Conservation (phyloP, 2,888 invertebrate species). For the Ashinkailepas kermadecensis region DNA sequence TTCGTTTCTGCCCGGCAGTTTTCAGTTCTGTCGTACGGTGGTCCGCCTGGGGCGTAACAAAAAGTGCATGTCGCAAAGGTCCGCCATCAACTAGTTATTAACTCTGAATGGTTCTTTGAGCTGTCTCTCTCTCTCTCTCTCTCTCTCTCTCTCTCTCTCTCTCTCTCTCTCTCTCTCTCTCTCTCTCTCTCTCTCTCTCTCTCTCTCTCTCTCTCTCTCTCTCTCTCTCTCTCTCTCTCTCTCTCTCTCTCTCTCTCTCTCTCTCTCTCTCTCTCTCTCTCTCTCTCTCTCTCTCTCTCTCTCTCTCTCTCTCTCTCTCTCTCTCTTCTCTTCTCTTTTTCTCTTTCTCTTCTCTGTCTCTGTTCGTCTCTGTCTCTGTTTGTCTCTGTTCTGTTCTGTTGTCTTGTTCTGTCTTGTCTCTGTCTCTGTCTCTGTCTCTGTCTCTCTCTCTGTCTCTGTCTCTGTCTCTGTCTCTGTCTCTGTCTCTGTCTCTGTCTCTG, state of each 20-base stretch:
- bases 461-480: not conserved
- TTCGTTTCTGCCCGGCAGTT: too few species aligned
- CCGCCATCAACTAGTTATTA: too few species aligned
- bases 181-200: conserved; percentile 11
- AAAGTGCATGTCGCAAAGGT: too few species aligned
- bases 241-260: conserved; percentile 3
- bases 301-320: too few species aligned
- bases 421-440: not conserved
- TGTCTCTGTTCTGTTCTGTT: not conserved
- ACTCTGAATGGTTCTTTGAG: too few species aligned
- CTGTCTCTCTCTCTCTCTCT: conserved; percentile 28
- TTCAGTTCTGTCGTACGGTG: too few species aligned
- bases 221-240: not conserved
- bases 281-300: too few species aligned
- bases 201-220: not conserved
- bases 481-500: not conserved
- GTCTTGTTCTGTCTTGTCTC: not conserved
- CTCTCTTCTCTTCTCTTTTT: too few species aligned
- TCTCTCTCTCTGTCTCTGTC: not conserved
- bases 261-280: too few species aligned
- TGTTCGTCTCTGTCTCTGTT: not conserved
- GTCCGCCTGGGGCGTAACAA: too few species aligned
- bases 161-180: conserved; percentile 5
- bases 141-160: conserved; percentile 23
- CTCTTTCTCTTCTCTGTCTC: too few species aligned